A percentile compares a stretch with the other conserved stretches of the same genome.
Evolutionary conservation across 2,113 vertebrate genomes (phyloP).

Genomic region (Leptosomus discolor): DNA sequence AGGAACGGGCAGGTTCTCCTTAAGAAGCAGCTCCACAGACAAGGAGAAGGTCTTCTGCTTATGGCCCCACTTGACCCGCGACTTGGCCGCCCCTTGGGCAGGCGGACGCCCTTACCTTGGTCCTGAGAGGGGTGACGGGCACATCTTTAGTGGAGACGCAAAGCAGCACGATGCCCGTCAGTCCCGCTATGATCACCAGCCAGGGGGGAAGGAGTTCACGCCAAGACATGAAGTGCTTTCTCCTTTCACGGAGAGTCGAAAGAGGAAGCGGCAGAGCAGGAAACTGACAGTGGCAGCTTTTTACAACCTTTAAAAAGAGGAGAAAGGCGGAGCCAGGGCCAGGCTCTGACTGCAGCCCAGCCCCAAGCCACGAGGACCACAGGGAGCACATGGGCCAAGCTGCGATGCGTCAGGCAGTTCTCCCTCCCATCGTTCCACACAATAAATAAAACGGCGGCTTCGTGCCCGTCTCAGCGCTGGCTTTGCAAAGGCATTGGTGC

Average conservation of each 20-base stretch:
- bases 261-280: background rate
- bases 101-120: constrained; percentile 18
- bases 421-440: fast-evolving
- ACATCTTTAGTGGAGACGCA: constrained; percentile 59
- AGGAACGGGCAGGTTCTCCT: background rate
- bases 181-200: constrained; percentile 42
- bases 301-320: background rate
- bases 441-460: background rate
- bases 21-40: background rate
- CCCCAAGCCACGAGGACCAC: constrained; percentile 27
- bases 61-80: fast-evolving
- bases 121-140: background rate
- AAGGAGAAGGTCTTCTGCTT: background rate
- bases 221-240: constrained; percentile 45
- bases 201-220: constrained; percentile 63
- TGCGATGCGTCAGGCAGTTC: background rate
- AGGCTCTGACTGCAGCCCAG: background rate
- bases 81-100: fast-evolving
- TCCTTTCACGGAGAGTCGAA: background rate
- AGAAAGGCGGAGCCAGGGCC: background rate
- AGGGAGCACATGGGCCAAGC: background rate
- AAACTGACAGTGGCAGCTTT: background rate
- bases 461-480: background rate
- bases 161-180: constrained; percentile 57
- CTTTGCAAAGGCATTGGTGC: background rate